Base-by-base conservation (phyloP, 2,888 invertebrate genomes). In the Tetranychus piercei region DNA sequence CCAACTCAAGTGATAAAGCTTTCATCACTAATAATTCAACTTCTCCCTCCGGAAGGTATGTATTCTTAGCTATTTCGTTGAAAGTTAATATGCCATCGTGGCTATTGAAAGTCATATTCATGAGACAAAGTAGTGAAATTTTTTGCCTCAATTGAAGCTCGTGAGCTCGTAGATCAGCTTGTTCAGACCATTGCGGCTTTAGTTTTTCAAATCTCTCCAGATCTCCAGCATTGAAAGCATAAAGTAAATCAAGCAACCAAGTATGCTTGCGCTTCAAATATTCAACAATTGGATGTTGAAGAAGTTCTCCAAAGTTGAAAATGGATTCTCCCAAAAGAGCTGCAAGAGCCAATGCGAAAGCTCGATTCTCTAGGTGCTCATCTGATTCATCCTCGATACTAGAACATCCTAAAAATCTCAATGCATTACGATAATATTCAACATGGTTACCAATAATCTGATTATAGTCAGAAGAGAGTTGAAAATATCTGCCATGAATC, bases 31-130 rank as follows among this genome's bases (percentile, higher is more conserved):
- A 85, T 77, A 94, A 85, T 82, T 99, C 99, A 23, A 99, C 93
- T 80, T 84, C 82, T 77, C 82, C 80, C 55, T 88, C 83, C 0
- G 91, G 91, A 75, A 96, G 85, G 78, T 90, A 87, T 5, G 95
- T 92, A 81, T 91, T 91, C 45, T 86, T 84, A 0, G 95, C 88
- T 74, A 99, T 95, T 82, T 96, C 95, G 0, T 87, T 86, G 83
- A 99, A 99, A 0, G 91, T 87, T 75, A 99, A 85, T 80, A 91
- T 89, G 75, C 89, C 84, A 79, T 92, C 88, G 0, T 94, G 89
- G 73, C 95, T 88, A 81, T 91, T 92, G 81, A 97, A 94, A 0
- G 97, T 94, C 93, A 97, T 94, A 89, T 96, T 94, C 95, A 99
- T 97, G 0, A 99, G 86, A 81, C 96, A 94, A 20, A 99, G 85